Evolutionary conservation across 2,888 invertebrate genomes (phyloP).

Genomic region (Petrolisthes cinctipes): DNA sequence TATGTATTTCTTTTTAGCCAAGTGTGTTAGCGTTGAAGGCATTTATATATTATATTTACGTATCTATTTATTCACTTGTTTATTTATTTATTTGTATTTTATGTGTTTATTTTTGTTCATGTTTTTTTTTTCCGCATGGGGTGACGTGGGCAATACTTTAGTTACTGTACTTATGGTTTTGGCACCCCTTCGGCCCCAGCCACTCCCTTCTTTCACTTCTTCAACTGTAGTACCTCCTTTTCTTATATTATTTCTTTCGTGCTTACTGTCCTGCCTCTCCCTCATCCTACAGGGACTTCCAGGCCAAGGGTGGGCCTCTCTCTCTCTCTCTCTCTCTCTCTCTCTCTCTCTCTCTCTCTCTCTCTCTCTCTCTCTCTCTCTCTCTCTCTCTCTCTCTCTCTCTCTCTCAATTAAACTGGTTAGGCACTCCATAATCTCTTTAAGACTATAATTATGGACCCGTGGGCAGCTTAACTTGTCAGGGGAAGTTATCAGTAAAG

Average conservation of each 20-base stretch:
- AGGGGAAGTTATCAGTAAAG: too few relatives aligned
- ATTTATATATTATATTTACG: too few relatives aligned
- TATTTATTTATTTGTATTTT: too few relatives aligned
- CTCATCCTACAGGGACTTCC: too few relatives aligned
- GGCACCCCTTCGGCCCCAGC: background rate
- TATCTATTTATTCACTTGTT: too few relatives aligned
- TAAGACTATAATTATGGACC: too few relatives aligned
- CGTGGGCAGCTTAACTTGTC: too few relatives aligned
- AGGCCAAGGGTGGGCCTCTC: background rate
- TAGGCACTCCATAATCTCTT: background rate
- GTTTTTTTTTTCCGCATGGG: too few relatives aligned
- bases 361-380: background rate
- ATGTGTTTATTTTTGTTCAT: too few relatives aligned
- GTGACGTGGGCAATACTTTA: too few relatives aligned
- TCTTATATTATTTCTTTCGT: background rate
- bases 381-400: background rate
- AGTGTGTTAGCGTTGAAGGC: too few relatives aligned
- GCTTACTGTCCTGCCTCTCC: background rate
- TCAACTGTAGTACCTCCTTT: background rate
- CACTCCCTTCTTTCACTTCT: background rate
- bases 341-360: background rate
- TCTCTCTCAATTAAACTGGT: background rate
- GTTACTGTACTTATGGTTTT: background rate
- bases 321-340: background rate
- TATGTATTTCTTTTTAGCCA: too few relatives aligned